Percentiles rank a stretch among this genome's conserved stretches.
phyloP scores from a whole-genome alignment of 2,113 vertebrate species.

The Irena cyanogastra region DNA sequence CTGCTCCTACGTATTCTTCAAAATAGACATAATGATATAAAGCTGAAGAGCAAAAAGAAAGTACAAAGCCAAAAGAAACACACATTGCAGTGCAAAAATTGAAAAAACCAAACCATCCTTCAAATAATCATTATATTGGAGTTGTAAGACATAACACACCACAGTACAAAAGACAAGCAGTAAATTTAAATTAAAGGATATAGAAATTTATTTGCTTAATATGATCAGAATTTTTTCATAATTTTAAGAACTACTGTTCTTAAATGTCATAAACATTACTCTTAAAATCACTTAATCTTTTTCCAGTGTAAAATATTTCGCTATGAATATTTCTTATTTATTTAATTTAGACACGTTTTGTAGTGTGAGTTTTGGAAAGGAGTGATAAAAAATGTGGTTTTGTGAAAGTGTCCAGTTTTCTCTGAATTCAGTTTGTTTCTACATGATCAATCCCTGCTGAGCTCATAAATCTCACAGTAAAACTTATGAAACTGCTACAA shows the following conservation, averaged over 20 bases:
- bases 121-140: not conserved
- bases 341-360: not conserved
- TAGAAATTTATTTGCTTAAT: not conserved
- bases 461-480: not conserved
- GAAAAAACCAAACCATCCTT: not conserved
- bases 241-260: not conserved
- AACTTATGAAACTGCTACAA: not conserved
- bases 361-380: not conserved
- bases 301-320: not conserved
- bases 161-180: not conserved
- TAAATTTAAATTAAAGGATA: not conserved
- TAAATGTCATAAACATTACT: not conserved
- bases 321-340: not conserved
- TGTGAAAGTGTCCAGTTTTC: not conserved
- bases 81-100: fast-evolving
- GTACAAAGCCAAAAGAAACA: not conserved
- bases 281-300: not conserved
- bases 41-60: not conserved
- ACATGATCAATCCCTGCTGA: not conserved
- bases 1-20: not conserved
- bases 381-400: not conserved
- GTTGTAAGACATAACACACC: not conserved
- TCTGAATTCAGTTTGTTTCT: not conserved
- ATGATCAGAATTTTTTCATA: not conserved
- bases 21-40: not conserved